Conservation (phyloP, 2,797 vertebrate genomes). For the Nyctalus aviator region DNA sequence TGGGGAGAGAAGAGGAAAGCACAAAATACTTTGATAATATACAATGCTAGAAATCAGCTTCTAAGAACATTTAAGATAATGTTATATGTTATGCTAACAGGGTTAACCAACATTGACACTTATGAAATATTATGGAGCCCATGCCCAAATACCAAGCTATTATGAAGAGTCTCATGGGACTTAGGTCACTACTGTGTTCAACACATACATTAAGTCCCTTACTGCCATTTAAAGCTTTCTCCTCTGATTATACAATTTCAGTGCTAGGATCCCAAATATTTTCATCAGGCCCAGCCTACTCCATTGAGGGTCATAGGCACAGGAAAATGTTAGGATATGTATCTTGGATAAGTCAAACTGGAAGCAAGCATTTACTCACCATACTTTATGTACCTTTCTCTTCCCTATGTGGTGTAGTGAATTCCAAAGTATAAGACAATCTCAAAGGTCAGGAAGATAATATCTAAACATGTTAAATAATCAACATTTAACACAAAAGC, state of each 20-base stretch:
- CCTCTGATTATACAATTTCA: not conserved
- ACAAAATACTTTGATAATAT: not conserved
- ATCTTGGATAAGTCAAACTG: not conserved
- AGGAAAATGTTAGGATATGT: not conserved
- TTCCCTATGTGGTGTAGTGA: not conserved
- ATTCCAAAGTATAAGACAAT: not conserved
- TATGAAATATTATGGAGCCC: not conserved
- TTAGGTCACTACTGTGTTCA: not conserved
- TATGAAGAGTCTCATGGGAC: not conserved
- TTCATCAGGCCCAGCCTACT: not conserved
- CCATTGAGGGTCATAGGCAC: not conserved
- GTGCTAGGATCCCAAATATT: not conserved
- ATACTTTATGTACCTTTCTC: not conserved
- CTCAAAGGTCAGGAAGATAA: not conserved
- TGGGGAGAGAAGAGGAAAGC: not conserved
- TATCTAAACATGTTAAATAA: not conserved
- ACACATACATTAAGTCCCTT: not conserved
- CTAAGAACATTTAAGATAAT: not conserved
- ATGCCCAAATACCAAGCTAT: not conserved
- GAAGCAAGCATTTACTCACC: not conserved
- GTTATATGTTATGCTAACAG: not conserved
- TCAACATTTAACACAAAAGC: constrained; percentile 22
- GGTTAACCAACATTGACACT: not conserved
- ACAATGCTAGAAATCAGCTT: not conserved
- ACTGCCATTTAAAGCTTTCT: not conserved